Percentiles rank a stretch among this genome's conserved stretches.
phyloP scores from a whole-genome alignment of 2,797 vertebrate genomes.

The Echiichthys vipera region DNA sequence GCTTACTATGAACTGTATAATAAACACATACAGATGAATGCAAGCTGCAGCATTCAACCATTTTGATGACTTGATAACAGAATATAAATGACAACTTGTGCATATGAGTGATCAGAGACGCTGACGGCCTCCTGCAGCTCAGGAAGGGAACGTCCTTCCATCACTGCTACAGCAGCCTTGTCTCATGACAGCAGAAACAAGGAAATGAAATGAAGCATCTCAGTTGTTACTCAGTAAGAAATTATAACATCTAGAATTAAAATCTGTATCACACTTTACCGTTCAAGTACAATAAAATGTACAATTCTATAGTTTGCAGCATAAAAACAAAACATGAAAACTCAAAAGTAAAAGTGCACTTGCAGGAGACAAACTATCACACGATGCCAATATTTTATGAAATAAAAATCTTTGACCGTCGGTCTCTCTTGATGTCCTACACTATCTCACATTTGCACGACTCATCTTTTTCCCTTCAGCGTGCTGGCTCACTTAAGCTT shows the following conservation, averaged over 20 bases:
- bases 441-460: conserved; percentile 22
- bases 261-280: conserved; percentile 79
- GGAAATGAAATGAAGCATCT: conserved; percentile 26
- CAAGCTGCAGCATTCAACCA: neutral
- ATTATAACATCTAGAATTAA: conserved; percentile 73
- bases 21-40: conserved; percentile 16
- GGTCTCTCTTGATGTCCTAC: conserved; percentile 48
- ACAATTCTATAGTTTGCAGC: conserved; percentile 84
- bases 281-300: conserved; percentile 83
- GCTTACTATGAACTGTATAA: conserved; percentile 37
- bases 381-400: conserved; percentile 48
- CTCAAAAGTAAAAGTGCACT: conserved; percentile 86
- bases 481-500: conserved; percentile 42
- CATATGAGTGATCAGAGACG: conserved; percentile 22
- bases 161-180: neutral
- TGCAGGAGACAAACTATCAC: conserved; percentile 75
- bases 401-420: conserved; percentile 40
- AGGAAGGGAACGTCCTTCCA: conserved; percentile 40
- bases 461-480: conserved; percentile 14
- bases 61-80: neutral
- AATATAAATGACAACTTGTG: neutral
- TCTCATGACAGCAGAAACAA: conserved; percentile 1
- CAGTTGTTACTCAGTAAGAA: conserved; percentile 80
- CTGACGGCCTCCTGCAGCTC: conserved; percentile 26
- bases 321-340: conserved; percentile 71